These are phyloP conservation scores for Mesochorus sp. DNA, from an alignment of 2,888 invertebrate genomes.

Conservation along the genomic window DNA sequence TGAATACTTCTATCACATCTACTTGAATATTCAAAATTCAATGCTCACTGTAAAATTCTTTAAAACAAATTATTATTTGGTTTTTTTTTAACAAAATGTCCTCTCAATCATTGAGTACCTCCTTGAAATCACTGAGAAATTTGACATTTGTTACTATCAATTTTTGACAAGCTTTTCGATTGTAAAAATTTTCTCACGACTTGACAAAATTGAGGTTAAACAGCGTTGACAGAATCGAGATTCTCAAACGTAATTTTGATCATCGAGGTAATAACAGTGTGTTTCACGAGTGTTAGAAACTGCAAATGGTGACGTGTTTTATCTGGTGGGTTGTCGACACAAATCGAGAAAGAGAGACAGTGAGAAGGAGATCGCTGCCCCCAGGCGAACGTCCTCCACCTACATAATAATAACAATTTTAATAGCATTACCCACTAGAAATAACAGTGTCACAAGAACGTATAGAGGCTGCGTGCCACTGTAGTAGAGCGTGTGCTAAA, in stretches of 20 bases:
- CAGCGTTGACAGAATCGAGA: background rate
- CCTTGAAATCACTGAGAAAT: too few species aligned
- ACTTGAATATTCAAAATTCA: too few species aligned
- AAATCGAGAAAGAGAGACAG: background rate
- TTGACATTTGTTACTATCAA: too few species aligned
- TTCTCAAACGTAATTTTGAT: background rate
- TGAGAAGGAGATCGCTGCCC: background rate
- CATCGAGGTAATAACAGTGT: slow-evolving; percentile 1
- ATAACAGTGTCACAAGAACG: slow-evolving; percentile 47
- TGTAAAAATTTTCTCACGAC: too few species aligned
- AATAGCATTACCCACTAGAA: slow-evolving; percentile 34
- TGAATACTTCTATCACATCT: too few species aligned
- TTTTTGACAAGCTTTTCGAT: too few species aligned
- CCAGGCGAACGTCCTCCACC: slow-evolving; percentile 47
- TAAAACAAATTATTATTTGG: too few species aligned
- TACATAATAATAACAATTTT: slow-evolving; percentile 51
- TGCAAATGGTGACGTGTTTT: slow-evolving; percentile 3
- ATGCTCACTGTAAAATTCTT: too few species aligned
- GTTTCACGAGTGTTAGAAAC: background rate
- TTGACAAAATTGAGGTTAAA: background rate
- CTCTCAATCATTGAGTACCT: too few species aligned
- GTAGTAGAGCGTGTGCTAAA: slow-evolving; percentile 28
- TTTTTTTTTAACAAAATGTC: too few species aligned
- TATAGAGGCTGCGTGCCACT: background rate
- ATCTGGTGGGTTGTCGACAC: slow-evolving; percentile 14